phyloP scores from a whole-genome alignment of 2,113 vertebrate species.

The Columba livia region DNA sequence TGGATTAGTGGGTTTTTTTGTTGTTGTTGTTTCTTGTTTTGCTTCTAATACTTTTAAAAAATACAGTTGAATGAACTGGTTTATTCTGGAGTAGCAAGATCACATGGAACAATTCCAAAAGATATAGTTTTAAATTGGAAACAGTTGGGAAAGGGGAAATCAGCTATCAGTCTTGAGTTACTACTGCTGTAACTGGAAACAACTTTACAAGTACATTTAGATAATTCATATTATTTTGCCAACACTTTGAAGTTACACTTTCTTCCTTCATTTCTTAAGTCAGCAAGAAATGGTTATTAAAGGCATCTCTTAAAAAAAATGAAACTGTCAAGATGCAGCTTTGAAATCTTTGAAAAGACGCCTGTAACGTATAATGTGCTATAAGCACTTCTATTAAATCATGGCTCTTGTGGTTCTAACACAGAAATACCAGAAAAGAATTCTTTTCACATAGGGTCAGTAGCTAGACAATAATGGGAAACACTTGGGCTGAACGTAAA shows the following conservation, averaged over 20 bases:
- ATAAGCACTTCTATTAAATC: conserved; percentile 51
- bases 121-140: conserved; percentile 30
- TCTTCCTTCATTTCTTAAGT: conserved; percentile 34
- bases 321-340: conserved; percentile 43
- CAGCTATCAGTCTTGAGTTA: conserved; percentile 40
- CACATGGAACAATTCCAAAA: conserved; percentile 23
- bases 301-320: conserved; percentile 54
- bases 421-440: conserved; percentile 12
- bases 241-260: conserved; percentile 56
- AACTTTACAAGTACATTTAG: conserved; percentile 53
- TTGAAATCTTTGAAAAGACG: conserved; percentile 60
- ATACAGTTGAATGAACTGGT: not conserved
- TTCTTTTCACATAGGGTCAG: conserved; percentile 67
- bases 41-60: not conserved
- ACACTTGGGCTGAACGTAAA: conserved; percentile 55
- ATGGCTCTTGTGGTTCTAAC: conserved; percentile 18
- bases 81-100: not conserved
- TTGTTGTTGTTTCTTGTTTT: not conserved
- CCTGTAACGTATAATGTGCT: not conserved
- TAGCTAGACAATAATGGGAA: conserved; percentile 63
- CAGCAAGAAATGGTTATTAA: conserved; percentile 46
- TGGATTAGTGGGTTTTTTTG: not conserved
- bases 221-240: conserved; percentile 41
- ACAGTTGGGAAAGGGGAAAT: conserved; percentile 42
- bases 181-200: conserved; percentile 56